Evolutionary conservation across 2,113 vertebrate species (phyloP), one percentile per base, ranked within the genome.

Genomic region (Sinocyclocheilus rhinocerous): DNA sequence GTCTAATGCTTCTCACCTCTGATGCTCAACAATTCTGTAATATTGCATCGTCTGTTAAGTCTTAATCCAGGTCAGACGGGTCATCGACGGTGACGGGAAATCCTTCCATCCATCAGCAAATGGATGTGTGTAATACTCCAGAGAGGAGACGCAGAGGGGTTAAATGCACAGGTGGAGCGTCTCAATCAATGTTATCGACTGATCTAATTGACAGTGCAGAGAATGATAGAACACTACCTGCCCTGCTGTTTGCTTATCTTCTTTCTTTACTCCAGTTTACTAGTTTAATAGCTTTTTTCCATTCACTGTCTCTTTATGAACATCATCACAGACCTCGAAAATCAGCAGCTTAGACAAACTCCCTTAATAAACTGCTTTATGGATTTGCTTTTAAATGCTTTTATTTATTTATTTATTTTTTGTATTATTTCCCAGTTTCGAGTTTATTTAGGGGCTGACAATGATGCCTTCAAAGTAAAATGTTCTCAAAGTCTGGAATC

Each of bases 111-210:
- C 80, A 87, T 83, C 85, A 83, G 33, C 67, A 80, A 73, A 86
- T 73, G 81, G 81, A 76, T 45, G 70, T 2, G 45, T 12, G 45
- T 65, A 83, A 83, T 45, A 9, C 75, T 78, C 61, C 26, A 22
- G 67, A 42, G 78, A 67, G 29, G 59, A 48, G 65, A 73, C 75
- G 26, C 36, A 22, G 11, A 52, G 22, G 63, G 72, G 86, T 77
- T 36, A 76, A 83, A 77, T 57, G 72, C 42, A 36, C 85, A 77
- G 80, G 59, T 83, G 86, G 26, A 73, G 77, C 22, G 2, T 29
- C 20, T 86, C 85, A 82, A 84, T 87, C 75, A 61, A 87, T 87
- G 50, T 42, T 84, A 87, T 84, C 52, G 75, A 87, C 86, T 33
- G 36, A 48, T 69, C 12, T 78, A 77, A 59, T 20, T 20, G 39